These are phyloP conservation scores for Dinothrombium tinctorium DNA, from an alignment of 1,140 invertebrate genomes.

Conservation along the genomic window DNA sequence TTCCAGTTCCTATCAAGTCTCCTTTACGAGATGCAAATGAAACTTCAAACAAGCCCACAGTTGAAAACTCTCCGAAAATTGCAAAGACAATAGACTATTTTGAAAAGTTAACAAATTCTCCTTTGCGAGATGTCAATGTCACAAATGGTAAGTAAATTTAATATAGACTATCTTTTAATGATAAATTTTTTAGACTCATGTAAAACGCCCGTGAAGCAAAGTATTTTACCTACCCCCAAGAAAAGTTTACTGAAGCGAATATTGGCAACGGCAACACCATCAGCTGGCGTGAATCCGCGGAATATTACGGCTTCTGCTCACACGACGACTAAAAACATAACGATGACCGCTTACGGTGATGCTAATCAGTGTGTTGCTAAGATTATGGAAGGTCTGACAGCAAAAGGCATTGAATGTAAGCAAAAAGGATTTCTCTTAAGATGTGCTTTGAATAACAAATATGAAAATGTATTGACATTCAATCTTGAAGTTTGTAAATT, in stretches of 20 bases:
- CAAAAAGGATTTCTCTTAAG: slow-evolving; percentile 11
- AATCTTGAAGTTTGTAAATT: slow-evolving; percentile 51
- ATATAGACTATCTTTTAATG: no score
- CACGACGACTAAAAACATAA: slow-evolving; percentile 9
- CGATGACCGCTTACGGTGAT: slow-evolving; percentile 8
- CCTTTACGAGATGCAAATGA: no score
- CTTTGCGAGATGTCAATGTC: no score
- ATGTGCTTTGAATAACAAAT: slow-evolving; percentile 6
- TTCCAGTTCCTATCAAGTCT: no score
- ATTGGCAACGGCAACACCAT: slow-evolving; percentile 11
- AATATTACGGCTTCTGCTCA: background rate
- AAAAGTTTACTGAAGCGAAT: slow-evolving; percentile 13
- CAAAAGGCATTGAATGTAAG: slow-evolving; percentile 12
- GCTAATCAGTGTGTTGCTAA: slow-evolving; percentile 10
- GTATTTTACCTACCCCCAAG: slow-evolving; percentile 12
- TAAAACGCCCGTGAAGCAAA: no score
- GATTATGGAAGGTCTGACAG: slow-evolving; percentile 5
- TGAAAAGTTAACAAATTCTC: no score
- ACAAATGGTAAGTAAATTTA: no score
- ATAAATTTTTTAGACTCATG: no score
- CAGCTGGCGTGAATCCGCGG: slow-evolving; percentile 3
- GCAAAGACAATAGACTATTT: no score
- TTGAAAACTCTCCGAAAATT: no score
- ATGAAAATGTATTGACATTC: slow-evolving; percentile 29
- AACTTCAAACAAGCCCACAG: no score